Conservation (phyloP, 2,888 invertebrate genomes). For the Stenodema calcarata region DNA sequence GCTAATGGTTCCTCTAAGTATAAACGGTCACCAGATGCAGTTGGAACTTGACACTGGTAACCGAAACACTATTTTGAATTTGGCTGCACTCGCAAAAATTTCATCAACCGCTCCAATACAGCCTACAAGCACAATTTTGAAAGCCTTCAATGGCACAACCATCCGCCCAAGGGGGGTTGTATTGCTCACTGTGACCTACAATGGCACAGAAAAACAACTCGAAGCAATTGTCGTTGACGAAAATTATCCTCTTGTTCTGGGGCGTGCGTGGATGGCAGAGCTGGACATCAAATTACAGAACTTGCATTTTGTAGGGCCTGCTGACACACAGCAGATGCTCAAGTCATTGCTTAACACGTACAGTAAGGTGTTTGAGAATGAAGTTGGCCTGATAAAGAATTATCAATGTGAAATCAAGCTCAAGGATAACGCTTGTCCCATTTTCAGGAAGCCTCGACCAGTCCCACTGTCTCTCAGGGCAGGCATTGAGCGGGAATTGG, state of each 20-base stretch:
- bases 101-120: neutral
- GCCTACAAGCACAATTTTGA: neutral
- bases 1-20: neutral
- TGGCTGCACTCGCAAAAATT: neutral
- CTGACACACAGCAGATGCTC: neutral
- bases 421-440: neutral
- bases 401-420: neutral
- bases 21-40: neutral
- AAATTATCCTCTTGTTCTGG: neutral
- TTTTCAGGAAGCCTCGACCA: slow-evolving; percentile 15
- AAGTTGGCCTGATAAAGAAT: neutral
- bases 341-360: neutral
- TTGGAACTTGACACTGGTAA: slow-evolving; percentile 3
- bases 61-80: neutral
- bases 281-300: neutral
- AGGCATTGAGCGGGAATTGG: neutral
- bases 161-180: neutral
- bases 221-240: neutral
- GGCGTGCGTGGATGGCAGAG: neutral
- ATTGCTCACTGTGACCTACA: neutral
- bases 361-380: neutral
- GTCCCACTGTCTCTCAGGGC: neutral
- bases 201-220: neutral
- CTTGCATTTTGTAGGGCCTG: neutral
- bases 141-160: neutral